Conservation (phyloP, 2,888 invertebrate genomes). For the Rhorus exstirpatorius region DNA sequence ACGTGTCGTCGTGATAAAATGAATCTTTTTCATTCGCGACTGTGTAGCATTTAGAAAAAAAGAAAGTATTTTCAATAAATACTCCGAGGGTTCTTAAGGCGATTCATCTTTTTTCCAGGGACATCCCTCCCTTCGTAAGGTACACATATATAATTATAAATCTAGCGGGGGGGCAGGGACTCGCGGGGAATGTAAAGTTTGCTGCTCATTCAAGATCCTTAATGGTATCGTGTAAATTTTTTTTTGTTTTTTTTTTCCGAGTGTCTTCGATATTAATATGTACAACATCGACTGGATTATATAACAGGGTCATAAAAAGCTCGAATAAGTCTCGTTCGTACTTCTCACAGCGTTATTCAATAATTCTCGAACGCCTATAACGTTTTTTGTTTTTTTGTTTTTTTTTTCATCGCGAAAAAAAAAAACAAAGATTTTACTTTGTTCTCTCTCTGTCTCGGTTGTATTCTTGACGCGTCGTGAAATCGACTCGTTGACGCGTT, state of each 20-base stretch:
- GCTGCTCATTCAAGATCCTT: conserved; percentile 54
- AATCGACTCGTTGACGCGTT: not conserved
- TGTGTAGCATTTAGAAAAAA: conserved; percentile 23
- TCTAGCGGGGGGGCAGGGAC: conserved; percentile 32
- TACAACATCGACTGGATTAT: conserved; percentile 66
- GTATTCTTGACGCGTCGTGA: conserved; percentile 2
- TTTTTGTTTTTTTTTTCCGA: conserved; percentile 34
- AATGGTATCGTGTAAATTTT: conserved; percentile 44
- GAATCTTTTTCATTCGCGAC: conserved; percentile 55
- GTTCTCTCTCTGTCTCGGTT: not conserved
- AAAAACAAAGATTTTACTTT: not conserved
- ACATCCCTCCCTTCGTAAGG: conserved; percentile 50
- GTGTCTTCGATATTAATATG: conserved; percentile 56
- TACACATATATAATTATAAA: conserved; percentile 43
- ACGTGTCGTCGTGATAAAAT: conserved; percentile 4
- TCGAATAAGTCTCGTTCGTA: conserved; percentile 32
- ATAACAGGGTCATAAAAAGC: conserved; percentile 57
- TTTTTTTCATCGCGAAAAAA: not conserved
- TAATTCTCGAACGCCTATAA: conserved; percentile 9
- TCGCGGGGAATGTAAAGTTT: conserved; percentile 64
- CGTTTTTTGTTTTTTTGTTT: not conserved
- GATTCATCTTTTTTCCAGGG: conserved; percentile 56
- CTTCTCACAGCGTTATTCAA: not conserved
- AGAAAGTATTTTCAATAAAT: conserved; percentile 29
- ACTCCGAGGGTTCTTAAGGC: conserved; percentile 54